These are phyloP conservation scores for Varroa destructor DNA, from an alignment of 1,140 invertebrate species.

Conservation along the genomic window DNA sequence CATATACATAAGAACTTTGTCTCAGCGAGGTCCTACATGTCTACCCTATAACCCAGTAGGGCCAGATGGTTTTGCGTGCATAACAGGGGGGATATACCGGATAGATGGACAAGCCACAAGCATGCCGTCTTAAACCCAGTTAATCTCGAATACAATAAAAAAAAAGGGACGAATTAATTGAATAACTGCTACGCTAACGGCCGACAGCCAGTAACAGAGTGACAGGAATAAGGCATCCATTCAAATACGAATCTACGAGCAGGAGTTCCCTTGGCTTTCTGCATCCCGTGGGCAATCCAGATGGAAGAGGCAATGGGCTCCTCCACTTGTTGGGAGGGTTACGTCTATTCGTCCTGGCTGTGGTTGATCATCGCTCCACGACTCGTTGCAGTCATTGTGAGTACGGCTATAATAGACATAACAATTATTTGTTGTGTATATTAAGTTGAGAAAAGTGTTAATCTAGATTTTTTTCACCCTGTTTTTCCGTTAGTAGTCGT, in stretches of 20 bases:
- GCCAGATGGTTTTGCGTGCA: no score
- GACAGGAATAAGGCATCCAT: neutral
- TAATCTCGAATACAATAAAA: no score
- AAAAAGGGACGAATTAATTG: no score
- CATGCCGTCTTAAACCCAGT: no score
- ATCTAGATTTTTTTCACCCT: neutral
- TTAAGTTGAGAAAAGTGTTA: slow-evolving; percentile 10
- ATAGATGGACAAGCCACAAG: no score
- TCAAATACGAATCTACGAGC: neutral
- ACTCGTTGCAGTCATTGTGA: slow-evolving; percentile 40
- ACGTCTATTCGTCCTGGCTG: slow-evolving; percentile 39
- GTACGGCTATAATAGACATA: neutral
- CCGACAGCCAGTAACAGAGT: no score
- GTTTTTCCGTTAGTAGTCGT: no score
- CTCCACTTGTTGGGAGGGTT: slow-evolving; percentile 42
- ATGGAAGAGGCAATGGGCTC: slow-evolving; percentile 39
- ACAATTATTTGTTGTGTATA: neutral
- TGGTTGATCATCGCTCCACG: slow-evolving; percentile 45
- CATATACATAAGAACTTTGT: no score
- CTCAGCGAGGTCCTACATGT: no score
- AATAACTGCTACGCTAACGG: no score
- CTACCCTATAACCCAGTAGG: no score
- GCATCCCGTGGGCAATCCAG: slow-evolving; percentile 39
- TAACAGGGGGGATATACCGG: no score
- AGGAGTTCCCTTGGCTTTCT: slow-evolving; percentile 43